These are phyloP conservation scores for Peromyscus melanophrys DNA, from an alignment of 2,797 vertebrate species.

Conservation along the genomic window DNA sequence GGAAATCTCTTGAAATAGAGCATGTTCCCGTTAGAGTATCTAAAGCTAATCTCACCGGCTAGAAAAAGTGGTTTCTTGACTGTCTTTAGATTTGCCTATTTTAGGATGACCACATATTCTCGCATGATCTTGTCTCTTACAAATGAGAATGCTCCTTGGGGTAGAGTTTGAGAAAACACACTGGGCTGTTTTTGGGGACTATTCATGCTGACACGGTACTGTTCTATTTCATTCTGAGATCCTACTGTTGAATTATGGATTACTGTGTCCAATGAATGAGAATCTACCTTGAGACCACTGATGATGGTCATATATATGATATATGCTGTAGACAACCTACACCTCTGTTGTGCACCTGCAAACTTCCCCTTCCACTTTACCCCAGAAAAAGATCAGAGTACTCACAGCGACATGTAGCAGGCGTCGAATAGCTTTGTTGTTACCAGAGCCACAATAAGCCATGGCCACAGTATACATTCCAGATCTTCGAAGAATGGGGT, in stretches of 20 bases:
- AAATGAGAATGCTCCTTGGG: slow-evolving; percentile 1
- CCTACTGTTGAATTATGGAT: neutral
- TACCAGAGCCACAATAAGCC: slow-evolving; percentile 99
- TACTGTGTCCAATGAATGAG: neutral
- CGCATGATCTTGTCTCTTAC: neutral
- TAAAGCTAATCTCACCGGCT: slow-evolving; percentile 37
- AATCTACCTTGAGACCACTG: slow-evolving; percentile 1
- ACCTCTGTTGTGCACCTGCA: neutral
- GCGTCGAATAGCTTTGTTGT: slow-evolving; percentile 99
- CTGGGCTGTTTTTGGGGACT: slow-evolving; percentile 2
- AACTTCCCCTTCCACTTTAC: neutral
- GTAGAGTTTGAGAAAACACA: slow-evolving; percentile 18
- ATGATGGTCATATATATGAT: neutral
- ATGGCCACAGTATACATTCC: slow-evolving; percentile 99
- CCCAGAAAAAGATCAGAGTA: slow-evolving; percentile 71
- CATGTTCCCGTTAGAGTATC: neutral
- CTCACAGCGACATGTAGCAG: slow-evolving; percentile 98
- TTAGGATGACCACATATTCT: neutral
- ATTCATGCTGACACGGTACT: neutral
- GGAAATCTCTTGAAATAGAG: neutral
- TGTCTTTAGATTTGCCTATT: neutral
- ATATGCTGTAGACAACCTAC: neutral
- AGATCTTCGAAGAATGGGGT: slow-evolving; percentile 97
- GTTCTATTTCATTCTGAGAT: slow-evolving; percentile 31
- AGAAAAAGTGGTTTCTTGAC: slow-evolving; percentile 15